phyloP scores from a whole-genome alignment of 2,888 invertebrate genomes.

The Nephrocerus scutellatus region DNA sequence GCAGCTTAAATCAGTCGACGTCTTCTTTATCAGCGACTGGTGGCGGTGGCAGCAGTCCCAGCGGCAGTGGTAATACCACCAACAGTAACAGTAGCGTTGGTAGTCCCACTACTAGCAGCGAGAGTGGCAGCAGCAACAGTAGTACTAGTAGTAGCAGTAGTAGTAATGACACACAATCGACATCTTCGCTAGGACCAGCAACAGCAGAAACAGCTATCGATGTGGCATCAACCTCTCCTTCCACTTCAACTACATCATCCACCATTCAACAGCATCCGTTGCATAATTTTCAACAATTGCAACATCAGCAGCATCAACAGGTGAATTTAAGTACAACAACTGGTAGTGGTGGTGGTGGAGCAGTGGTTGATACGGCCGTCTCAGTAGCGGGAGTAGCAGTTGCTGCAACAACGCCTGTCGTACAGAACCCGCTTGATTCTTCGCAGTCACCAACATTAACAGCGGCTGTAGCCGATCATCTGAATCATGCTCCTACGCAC shows the following conservation, averaged over 20 bases:
- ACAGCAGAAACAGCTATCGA: constrained; percentile 26
- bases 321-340: constrained; percentile 39
- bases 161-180: constrained; percentile 25
- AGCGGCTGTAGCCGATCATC: too few species aligned
- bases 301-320: constrained; percentile 40
- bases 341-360: constrained; percentile 33
- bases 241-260: constrained; percentile 34
- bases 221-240: constrained; percentile 26
- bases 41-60: constrained; percentile 29
- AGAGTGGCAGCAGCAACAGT: constrained; percentile 26
- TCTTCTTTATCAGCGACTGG: constrained; percentile 34
- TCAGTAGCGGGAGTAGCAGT: constrained; percentile 33
- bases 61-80: constrained; percentile 28
- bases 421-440: constrained; percentile 9
- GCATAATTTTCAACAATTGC: constrained; percentile 42
- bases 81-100: constrained; percentile 27
- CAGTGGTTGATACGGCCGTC: constrained; percentile 39
- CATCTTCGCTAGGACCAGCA: constrained; percentile 22
- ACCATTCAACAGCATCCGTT: constrained; percentile 43
- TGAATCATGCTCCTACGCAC: too few species aligned
- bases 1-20: constrained; percentile 36
- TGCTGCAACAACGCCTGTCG: constrained; percentile 25
- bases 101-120: too few species aligned
- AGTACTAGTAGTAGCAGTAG: constrained; percentile 29
- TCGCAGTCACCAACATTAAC: neutral